A percentile compares a stretch with the other conserved stretches of the same genome.
Conservation (phyloP, 1,140 invertebrate species). For the Colletes latitarsis region DNA sequence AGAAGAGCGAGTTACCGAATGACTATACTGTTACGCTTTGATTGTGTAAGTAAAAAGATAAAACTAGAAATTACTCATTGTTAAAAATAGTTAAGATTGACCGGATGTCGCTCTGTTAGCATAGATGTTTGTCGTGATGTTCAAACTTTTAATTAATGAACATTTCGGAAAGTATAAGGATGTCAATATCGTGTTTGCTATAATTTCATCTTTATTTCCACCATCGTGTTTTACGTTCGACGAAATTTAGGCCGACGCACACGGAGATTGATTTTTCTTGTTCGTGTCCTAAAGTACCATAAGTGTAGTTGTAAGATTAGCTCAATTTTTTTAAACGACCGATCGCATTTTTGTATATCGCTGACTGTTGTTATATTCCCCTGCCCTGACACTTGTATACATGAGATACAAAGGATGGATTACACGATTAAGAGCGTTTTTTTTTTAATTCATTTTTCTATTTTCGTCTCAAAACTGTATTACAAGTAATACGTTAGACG, state of each 20-base stretch:
- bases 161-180: not conserved
- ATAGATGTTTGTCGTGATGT: constrained; percentile 37
- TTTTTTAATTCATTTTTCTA: constrained; percentile 8
- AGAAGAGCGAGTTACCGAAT: constrained; percentile 1
- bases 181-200: constrained; percentile 8
- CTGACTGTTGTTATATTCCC: constrained; percentile 67
- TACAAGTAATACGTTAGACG: constrained; percentile 4
- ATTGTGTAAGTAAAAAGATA: constrained; percentile 19
- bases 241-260: constrained; percentile 20
- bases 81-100: constrained; percentile 33
- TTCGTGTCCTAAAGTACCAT: constrained; percentile 55
- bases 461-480: not conserved
- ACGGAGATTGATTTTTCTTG: constrained; percentile 51
- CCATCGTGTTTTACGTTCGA: constrained; percentile 38
- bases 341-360: constrained; percentile 73
- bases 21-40: constrained; percentile 33
- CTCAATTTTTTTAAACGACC: constrained; percentile 76
- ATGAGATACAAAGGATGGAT: constrained; percentile 43
- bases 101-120: constrained; percentile 27
- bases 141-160: constrained; percentile 17
- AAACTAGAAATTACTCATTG: constrained; percentile 37
- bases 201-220: not conserved
- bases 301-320: constrained; percentile 76
- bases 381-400: constrained; percentile 59
- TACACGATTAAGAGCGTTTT: constrained; percentile 10